Conservation (phyloP, 2,888 invertebrate genomes). For the Seira sanloemensis region DNA sequence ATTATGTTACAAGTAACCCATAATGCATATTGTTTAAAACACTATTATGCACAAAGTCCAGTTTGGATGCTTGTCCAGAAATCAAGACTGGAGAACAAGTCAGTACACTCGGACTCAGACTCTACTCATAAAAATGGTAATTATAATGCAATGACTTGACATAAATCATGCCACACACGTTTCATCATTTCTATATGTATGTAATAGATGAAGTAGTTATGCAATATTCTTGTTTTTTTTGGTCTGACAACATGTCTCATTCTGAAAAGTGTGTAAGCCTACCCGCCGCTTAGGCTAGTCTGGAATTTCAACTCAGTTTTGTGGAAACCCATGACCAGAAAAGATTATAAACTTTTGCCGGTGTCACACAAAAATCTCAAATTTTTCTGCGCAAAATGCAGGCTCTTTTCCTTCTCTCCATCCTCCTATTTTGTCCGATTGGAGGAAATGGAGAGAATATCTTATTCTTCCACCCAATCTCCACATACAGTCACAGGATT, state of each 20-base stretch:
- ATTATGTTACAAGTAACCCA: no score
- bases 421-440: background rate
- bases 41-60: no score
- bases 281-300: background rate
- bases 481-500: constrained; percentile 46
- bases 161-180: background rate
- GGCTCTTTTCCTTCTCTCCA: background rate
- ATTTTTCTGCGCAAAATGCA: background rate
- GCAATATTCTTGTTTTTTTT: background rate
- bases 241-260: background rate
- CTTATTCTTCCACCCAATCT: constrained; percentile 52
- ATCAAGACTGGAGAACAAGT: no score
- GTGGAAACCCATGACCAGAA: background rate
- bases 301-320: background rate
- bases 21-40: no score
- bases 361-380: background rate
- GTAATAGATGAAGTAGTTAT: background rate
- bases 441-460: constrained; percentile 42
- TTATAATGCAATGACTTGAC: background rate
- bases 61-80: no score
- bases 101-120: no score
- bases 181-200: no score
- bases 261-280: background rate
- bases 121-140: no score
- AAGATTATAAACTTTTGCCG: background rate